phyloP scores from a whole-genome alignment of 2,888 invertebrate genomes.

The Bombylius discolor region DNA sequence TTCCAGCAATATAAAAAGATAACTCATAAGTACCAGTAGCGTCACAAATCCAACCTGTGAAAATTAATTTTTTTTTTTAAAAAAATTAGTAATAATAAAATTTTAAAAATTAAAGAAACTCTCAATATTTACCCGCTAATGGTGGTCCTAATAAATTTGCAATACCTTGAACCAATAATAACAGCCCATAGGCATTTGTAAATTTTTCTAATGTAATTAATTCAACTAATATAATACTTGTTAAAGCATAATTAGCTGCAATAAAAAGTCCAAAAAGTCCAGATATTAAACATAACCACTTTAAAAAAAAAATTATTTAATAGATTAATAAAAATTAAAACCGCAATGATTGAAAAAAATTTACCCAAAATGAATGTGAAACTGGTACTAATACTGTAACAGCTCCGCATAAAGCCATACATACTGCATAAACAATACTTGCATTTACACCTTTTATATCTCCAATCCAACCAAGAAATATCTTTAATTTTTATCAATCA shows the following conservation, averaged over 20 bases:
- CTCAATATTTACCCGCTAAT: slow-evolving; percentile 56
- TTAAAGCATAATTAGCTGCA: slow-evolving; percentile 83
- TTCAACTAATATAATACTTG: slow-evolving; percentile 80
- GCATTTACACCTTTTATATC: slow-evolving; percentile 69
- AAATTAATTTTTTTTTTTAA: slow-evolving; percentile 7
- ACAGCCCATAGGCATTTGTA: slow-evolving; percentile 79
- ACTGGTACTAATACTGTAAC: slow-evolving; percentile 56
- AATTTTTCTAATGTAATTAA: slow-evolving; percentile 81
- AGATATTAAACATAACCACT: slow-evolving; percentile 46
- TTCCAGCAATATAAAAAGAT: slow-evolving; percentile 68
- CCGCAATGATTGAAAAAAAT: not conserved
- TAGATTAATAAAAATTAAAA: not conserved
- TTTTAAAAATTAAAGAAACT: not conserved
- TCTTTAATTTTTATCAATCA: slow-evolving; percentile 36
- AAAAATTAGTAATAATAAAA: not conserved
- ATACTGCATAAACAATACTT: slow-evolving; percentile 64
- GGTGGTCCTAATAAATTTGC: slow-evolving; percentile 86
- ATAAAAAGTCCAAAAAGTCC: slow-evolving; percentile 83
- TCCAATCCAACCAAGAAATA: slow-evolving; percentile 75
- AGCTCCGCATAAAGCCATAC: slow-evolving; percentile 60
- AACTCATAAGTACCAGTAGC: slow-evolving; percentile 62
- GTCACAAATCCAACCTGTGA: slow-evolving; percentile 70
- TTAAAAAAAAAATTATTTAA: not conserved
- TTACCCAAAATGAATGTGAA: slow-evolving; percentile 25
- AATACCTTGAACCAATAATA: slow-evolving; percentile 77